These are phyloP conservation scores for Microchirus variegatus DNA, from an alignment of 2,797 vertebrate genomes.

Conservation along the genomic window DNA sequence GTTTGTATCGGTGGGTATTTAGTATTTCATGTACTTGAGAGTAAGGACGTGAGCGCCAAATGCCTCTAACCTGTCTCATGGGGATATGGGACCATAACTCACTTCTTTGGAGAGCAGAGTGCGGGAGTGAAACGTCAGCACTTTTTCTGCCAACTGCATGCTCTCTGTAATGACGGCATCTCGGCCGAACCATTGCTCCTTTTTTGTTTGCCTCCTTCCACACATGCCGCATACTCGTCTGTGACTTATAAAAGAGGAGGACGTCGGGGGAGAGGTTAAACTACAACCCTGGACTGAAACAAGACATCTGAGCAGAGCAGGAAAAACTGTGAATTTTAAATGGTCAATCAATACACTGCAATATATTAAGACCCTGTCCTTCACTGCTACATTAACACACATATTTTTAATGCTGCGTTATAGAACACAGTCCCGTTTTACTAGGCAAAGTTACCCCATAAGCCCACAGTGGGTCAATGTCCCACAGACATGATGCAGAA, in stretches of 20 bases:
- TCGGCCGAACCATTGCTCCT: constrained; percentile 43
- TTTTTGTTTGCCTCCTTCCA: constrained; percentile 42
- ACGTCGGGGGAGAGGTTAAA: constrained; percentile 33
- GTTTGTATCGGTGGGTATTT: constrained; percentile 55
- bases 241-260: constrained; percentile 60
- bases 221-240: constrained; percentile 54
- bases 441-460: constrained; percentile 18
- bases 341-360: constrained; percentile 30
- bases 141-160: constrained; percentile 70
- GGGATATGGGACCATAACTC: constrained; percentile 69
- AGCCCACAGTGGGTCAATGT: constrained; percentile 53
- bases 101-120: constrained; percentile 58
- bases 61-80: constrained; percentile 56
- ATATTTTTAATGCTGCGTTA: constrained; percentile 40
- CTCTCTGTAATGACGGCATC: constrained; percentile 65
- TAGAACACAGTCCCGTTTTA: constrained; percentile 39
- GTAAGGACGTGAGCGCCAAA: constrained; percentile 48
- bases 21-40: constrained; percentile 56
- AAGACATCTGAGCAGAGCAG: constrained; percentile 11
- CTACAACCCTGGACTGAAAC: constrained; percentile 23
- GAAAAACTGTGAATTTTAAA: constrained; percentile 2
- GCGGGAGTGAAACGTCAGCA: constrained; percentile 76
- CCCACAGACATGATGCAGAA: constrained; percentile 40
- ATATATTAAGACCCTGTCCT: constrained; percentile 44
- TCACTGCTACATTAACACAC: constrained; percentile 37